Evolutionary conservation across 2,888 invertebrate genomes (phyloP).

Genomic region (Protophormia terraenovae): DNA sequence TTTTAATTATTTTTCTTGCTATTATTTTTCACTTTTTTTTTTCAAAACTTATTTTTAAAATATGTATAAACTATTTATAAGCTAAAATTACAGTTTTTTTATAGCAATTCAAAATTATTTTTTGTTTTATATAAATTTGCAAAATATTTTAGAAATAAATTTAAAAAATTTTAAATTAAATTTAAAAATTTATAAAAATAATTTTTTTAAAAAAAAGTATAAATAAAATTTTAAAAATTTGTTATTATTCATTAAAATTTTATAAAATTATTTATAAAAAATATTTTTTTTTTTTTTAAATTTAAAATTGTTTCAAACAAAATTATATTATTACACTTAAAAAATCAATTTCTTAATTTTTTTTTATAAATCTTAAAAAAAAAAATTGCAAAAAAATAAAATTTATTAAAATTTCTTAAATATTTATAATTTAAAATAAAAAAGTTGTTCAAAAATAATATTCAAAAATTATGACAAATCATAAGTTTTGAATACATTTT

Average conservation of each 20-base stretch:
- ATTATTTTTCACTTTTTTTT: neutral
- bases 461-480: constrained; percentile 62
- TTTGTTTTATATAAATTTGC: neutral
- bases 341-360: too few species aligned
- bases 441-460: constrained; percentile 25
- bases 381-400: neutral
- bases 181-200: too few species aligned
- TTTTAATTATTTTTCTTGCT: neutral
- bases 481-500: constrained; percentile 66
- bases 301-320: too few species aligned
- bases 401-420: too few species aligned
- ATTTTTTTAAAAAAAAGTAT: too few species aligned
- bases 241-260: too few species aligned
- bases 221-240: too few species aligned
- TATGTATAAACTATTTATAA: constrained; percentile 50
- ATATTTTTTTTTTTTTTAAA: too few species aligned
- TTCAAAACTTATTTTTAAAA: neutral
- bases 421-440: neutral
- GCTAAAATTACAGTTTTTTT: constrained; percentile 44
- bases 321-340: too few species aligned
- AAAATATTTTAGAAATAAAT: neutral
- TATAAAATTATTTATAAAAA: too few species aligned
- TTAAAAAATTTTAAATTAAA: neutral
- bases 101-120: too few species aligned
- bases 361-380: too few species aligned